Evolutionary conservation across 2,888 invertebrate genomes (phyloP).

Genomic region (Diaperis boleti): DNA sequence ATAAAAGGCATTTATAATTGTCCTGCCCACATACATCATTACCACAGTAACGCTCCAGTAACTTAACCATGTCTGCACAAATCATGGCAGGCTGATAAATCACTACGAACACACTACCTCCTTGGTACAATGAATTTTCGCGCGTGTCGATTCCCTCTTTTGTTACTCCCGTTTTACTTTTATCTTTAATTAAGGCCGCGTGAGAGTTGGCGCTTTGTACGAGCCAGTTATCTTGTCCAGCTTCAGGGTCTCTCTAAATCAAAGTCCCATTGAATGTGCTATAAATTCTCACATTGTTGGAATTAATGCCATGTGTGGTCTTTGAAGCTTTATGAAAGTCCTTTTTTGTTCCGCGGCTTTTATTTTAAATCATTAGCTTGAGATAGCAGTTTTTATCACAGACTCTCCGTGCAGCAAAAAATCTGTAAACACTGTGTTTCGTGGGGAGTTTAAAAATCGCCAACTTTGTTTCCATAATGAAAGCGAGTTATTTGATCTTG

Average conservation of each 20-base stretch:
- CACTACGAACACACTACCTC: no score
- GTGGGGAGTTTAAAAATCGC: no score
- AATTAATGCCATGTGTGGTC: not conserved
- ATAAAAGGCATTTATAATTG: no score
- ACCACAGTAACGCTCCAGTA: no score
- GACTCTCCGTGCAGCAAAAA: no score
- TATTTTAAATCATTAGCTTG: no score
- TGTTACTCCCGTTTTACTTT: conserved; percentile 17
- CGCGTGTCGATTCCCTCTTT: not conserved
- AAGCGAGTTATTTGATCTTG: no score
- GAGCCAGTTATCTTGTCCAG: conserved; percentile 20
- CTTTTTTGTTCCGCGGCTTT: not conserved
- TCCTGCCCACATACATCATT: no score
- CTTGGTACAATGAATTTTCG: not conserved
- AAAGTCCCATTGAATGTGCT: conserved; percentile 6
- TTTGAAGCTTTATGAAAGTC: not conserved
- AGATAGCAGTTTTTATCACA: conserved; percentile 12
- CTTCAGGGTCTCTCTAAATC: conserved; percentile 14
- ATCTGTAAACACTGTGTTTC: no score
- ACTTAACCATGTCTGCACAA: no score
- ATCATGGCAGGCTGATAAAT: no score
- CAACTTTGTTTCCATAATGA: no score
- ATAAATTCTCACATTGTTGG: conserved; percentile 14
- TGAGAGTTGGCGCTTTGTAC: conserved; percentile 27
- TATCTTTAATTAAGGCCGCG: conserved; percentile 39